A percentile compares a stretch with the other conserved stretches of the same genome.
phyloP scores from a whole-genome alignment of 2,888 invertebrate species.

The Pandemis cinnamomeana region DNA sequence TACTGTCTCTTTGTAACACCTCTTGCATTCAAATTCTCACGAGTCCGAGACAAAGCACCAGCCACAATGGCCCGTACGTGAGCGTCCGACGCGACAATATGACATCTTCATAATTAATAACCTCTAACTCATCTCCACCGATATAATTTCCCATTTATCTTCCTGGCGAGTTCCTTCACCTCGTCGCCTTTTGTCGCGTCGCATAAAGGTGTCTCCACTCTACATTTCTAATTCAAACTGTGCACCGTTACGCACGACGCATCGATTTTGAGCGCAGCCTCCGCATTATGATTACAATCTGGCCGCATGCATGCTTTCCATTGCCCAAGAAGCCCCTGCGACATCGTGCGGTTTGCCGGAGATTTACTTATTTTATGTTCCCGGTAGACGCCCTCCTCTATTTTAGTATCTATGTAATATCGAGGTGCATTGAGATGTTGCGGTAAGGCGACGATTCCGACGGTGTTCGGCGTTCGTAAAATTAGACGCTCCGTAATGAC shows the following conservation, averaged over 20 bases:
- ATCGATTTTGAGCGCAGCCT: constrained; percentile 64
- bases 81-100: constrained; percentile 74
- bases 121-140: constrained; percentile 79
- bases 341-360: constrained; percentile 34
- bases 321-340: constrained; percentile 30
- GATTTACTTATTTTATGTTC: constrained; percentile 35
- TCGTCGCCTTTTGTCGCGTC: constrained; percentile 72
- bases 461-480: constrained; percentile 60
- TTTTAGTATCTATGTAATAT: constrained; percentile 41
- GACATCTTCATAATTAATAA: constrained; percentile 84
- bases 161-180: constrained; percentile 75
- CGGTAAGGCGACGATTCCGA: constrained; percentile 43
- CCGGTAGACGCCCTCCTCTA: constrained; percentile 38
- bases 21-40: constrained; percentile 77
- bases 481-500: constrained; percentile 72
- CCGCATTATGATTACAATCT: constrained; percentile 47
- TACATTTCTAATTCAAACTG: constrained; percentile 77
- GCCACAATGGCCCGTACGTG: constrained; percentile 75
- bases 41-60: constrained; percentile 72
- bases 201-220: constrained; percentile 70
- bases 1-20: constrained; percentile 60
- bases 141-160: constrained; percentile 84
- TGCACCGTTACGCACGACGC: constrained; percentile 80
- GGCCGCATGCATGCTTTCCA: constrained; percentile 38
- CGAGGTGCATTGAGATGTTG: constrained; percentile 42